These are phyloP conservation scores for Bhutanitis thaidina DNA, from an alignment of 2,888 invertebrate species.

Conservation along the genomic window DNA sequence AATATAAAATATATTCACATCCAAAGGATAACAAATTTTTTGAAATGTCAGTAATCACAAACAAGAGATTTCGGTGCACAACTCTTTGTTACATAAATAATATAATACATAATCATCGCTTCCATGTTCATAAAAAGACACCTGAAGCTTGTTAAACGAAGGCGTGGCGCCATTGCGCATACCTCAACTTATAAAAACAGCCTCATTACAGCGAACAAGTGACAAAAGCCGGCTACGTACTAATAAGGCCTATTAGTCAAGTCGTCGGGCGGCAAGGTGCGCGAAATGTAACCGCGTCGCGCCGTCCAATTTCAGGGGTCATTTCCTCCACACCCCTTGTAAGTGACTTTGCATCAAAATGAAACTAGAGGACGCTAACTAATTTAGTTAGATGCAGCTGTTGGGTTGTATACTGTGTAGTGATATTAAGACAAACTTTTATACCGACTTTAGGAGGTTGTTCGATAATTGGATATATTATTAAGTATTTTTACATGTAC, in stretches of 20 bases:
- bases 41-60: too few species aligned
- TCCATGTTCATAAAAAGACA: background rate
- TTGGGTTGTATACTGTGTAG: conserved; percentile 4
- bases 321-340: conserved; percentile 63
- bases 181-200: conserved; percentile 28
- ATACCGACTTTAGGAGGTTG: too few species aligned
- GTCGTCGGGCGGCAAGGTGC: conserved; percentile 59
- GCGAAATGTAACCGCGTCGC: conserved; percentile 57
- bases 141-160: background rate
- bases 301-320: conserved; percentile 72
- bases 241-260: conserved; percentile 69
- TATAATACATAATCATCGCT: background rate
- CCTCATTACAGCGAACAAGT: conserved; percentile 46
- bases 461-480: too few species aligned
- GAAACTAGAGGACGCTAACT: conserved; percentile 41
- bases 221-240: conserved; percentile 48
- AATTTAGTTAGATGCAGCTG: conserved; percentile 29
- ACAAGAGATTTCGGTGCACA: too few species aligned
- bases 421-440: conserved; percentile 3
- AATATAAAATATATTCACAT: too few species aligned
- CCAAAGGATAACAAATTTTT: too few species aligned
- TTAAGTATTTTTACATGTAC: background rate
- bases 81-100: too few species aligned
- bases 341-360: conserved; percentile 43
- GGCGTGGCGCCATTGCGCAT: background rate